Conservation (phyloP, 2,113 vertebrate genomes). For the Myotis davidii region DNA sequence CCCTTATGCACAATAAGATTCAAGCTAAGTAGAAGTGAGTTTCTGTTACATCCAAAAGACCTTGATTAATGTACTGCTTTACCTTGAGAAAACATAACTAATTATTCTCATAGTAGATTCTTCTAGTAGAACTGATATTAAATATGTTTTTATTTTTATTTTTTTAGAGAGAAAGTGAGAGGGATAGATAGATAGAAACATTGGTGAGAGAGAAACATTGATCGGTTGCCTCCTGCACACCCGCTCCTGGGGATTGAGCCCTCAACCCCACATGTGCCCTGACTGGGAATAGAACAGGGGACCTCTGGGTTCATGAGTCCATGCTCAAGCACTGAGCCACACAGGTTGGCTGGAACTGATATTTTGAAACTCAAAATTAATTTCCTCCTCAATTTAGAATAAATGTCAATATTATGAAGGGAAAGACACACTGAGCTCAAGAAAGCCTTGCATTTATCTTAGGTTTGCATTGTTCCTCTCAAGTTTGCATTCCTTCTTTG, state of each 20-base stretch:
- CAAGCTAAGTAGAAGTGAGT: not conserved
- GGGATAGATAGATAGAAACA: no score
- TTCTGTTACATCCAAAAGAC: not conserved
- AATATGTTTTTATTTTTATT: no score
- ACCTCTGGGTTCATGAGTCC: no score
- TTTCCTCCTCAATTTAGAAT: not conserved
- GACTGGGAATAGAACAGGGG: no score
- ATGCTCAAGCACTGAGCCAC: no score
- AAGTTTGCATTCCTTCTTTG: not conserved
- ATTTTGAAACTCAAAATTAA: slow-evolving; percentile 22
- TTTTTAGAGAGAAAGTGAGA: no score
- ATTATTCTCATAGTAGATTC: not conserved
- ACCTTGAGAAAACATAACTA: not conserved
- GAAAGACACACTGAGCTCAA: not conserved
- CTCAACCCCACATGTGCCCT: no score
- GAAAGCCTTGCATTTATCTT: not conserved
- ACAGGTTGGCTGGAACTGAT: not conserved
- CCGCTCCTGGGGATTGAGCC: no score
- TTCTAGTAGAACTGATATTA: not conserved
- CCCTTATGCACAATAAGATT: not conserved
- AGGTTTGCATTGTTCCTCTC: not conserved
- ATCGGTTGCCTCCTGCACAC: no score
- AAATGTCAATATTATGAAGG: not conserved
- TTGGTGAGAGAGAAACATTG: no score
- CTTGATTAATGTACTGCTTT: not conserved